Evolutionary conservation across 2,888 invertebrate genomes (phyloP), one percentile per base, ranked within the genome.

Genomic region (Uloborus plumipes): DNA sequence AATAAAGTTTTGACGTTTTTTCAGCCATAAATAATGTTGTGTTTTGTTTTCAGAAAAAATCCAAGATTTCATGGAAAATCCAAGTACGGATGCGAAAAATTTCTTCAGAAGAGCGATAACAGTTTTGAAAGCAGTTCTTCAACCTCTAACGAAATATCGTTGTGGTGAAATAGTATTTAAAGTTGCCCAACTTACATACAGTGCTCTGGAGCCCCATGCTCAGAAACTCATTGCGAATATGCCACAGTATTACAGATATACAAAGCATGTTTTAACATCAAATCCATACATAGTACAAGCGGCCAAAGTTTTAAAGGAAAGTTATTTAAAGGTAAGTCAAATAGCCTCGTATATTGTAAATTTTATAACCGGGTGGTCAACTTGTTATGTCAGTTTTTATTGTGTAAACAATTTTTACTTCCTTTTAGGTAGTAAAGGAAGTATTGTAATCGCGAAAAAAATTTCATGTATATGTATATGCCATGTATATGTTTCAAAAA

Each of bases 101-200:
- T 64, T 70, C 18, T 65, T 64, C 31, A 67, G 39, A 26, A 55
- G 55, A 55, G 58, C 50, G n/a, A 22, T 70, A 20, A 58, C 53
- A 22, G n/a, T 59, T 14, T 74, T 70, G 11, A 81, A 74, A 70
- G 70, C 62, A 16, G 31, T 49, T 50, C 74, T 81, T 13, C 61
- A 74, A 18, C 80, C 74, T 6, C 51, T 81, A 0, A 75, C 74
- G 2, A 75, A 81, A 20, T 64, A 64, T 9, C 50, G 70, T 39
- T 81, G 80, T 18, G 80, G 74, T 20, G 80, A 74, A 64, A 74
- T 81, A 2, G 69, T 74, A 1, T 69, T 74, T 31, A 81, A 81
- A 65, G 51, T 64, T 11, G 69, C 65, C 0, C 53, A 69, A 51
- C 47, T 81, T 13, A 65, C 18, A 2, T 70, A 81, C 20, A n/a